Percentiles rank a stretch among this genome's conserved stretches.
These are phyloP conservation scores for Rhagium mordax DNA, from an alignment of 2,888 invertebrate genomes.

Conservation along the genomic window DNA sequence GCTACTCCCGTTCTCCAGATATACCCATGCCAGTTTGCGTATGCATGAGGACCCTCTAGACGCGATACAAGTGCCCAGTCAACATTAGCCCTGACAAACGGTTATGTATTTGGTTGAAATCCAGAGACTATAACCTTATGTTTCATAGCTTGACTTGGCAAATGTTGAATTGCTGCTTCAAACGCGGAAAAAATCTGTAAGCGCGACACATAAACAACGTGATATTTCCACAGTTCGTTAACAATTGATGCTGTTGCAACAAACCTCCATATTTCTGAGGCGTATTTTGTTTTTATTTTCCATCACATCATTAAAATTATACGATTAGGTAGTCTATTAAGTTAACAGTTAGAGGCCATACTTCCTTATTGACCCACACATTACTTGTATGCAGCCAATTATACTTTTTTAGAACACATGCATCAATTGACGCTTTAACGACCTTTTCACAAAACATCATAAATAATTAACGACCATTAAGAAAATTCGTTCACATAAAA, in stretches of 20 bases:
- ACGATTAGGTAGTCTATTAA: slow-evolving; percentile 27
- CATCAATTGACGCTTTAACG: slow-evolving; percentile 15
- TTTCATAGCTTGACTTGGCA: slow-evolving; percentile 66
- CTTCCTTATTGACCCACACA: slow-evolving; percentile 27
- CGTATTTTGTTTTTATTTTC: slow-evolving; percentile 30
- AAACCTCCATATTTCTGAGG: neutral
- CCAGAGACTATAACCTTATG: slow-evolving; percentile 70
- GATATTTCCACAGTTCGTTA: slow-evolving; percentile 42
- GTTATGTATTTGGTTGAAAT: slow-evolving; percentile 71
- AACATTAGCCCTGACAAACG: slow-evolving; percentile 70
- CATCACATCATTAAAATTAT: slow-evolving; percentile 27
- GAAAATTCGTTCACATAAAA: neutral
- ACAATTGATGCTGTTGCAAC: slow-evolving; percentile 14
- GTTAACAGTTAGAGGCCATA: slow-evolving; percentile 12
- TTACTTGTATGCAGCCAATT: slow-evolving; percentile 6
- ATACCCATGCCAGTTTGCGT: slow-evolving; percentile 40
- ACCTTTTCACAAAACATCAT: neutral
- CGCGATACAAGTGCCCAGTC: slow-evolving; percentile 50
- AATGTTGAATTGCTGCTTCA: slow-evolving; percentile 45
- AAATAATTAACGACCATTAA: slow-evolving; percentile 9
- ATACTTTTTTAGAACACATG: slow-evolving; percentile 3
- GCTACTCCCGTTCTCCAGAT: slow-evolving; percentile 37
- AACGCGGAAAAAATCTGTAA: slow-evolving; percentile 33
- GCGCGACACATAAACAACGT: slow-evolving; percentile 43
- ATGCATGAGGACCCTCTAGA: slow-evolving; percentile 58